Evolutionary conservation across 2,797 vertebrate species (phyloP), one percentile per base, ranked within the genome.

Genomic region (Sphaeramia orbicularis): DNA sequence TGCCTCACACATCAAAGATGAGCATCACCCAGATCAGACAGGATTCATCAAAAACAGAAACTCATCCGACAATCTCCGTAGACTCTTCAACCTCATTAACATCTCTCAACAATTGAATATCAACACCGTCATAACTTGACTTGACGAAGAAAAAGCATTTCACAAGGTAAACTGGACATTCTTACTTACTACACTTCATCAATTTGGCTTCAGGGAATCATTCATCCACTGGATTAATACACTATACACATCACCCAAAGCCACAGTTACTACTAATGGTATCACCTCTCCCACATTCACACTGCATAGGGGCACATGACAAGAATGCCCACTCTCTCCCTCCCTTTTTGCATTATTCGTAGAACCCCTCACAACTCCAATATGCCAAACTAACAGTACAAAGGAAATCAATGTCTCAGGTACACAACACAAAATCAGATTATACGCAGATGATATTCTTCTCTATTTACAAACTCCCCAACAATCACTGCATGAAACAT

Each of bases 201-300:
- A 41, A 41, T 41, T 41, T 14, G 40, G 14, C 12, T 41, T 41
- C 14, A 40, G 44, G 10, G 44, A 47, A 44, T 47, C 44, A 47
- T 47, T 47, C 44, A 47, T 21, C 18, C 44, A 47, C n/a, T 47
- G 44, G 44, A 21, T 2, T 21, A 47, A 47, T 47, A 21, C 44
- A 47, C 44, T 21, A 2, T 47, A 21, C 44, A 47, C 44, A 10
- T 47, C 44, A 47, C 44, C 44, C 2, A 19, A 24, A 24, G 44
- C 44, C n/a, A n/a, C n/a, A n/a, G n/a, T n/a, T n/a, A n/a, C n/a
- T n/a, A n/a, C n/a, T n/a, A n/a, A n/a, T n/a, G n/a, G n/a, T n/a
- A n/a, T n/a, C n/a, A n/a, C n/a, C n/a, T n/a, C n/a, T n/a, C n/a
- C n/a, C n/a, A n/a, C n/a, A n/a, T n/a, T n/a, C n/a, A n/a, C n/a